Evolutionary conservation across 2,888 invertebrate genomes (phyloP), one percentile per base, ranked within the genome.

Genomic region (Xanthorhoe spadicearia): DNA sequence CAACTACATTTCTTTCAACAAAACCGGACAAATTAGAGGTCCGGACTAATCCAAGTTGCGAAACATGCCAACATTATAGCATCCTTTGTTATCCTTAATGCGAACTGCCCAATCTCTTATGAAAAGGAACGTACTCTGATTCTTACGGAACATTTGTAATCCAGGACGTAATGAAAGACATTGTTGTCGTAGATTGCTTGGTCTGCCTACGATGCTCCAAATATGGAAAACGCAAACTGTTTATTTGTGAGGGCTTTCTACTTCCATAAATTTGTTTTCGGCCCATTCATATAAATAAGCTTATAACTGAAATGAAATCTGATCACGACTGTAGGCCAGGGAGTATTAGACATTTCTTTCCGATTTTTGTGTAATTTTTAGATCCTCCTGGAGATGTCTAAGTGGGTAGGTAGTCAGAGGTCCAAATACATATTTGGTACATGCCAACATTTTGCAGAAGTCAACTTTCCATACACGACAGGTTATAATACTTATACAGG

Each of bases 121-220:
- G 83, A 72, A 83, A 85, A 86, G 82, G 81, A 79, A 77, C 75
- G 75, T 74, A 77, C 77, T 77, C 74, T 76, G 76, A 77, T 81
- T 77, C 75, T 69, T 66, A 63, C 62, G 72, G 67, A 75, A 82
- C 83, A 81, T 79, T 79, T 78, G 78, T 86, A 84, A 85, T 86
- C 83, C 58, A 51, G 52, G 38, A 54, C 35, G 58, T 66, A 62
- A 66, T 66, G 61, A 66, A 66, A 51, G 43, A 50, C 58, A 61
- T 66, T 66, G 58, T 66, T 61, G 54, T 28, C 50, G 51, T 49
- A 53, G 54, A 66, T 61, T 66, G 58, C 66, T 66, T 43, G 8
- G 19, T 35, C 19, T 51, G 18, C 23, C 48, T 8, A 19, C 7
- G 51, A 55, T 59, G 51, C 19, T 13, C 38, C 48, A 43, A 64